A percentile compares a stretch with the other conserved stretches of the same genome.
Conservation (phyloP, 2,113 vertebrate species). For the Salvelinus alpinus region DNA sequence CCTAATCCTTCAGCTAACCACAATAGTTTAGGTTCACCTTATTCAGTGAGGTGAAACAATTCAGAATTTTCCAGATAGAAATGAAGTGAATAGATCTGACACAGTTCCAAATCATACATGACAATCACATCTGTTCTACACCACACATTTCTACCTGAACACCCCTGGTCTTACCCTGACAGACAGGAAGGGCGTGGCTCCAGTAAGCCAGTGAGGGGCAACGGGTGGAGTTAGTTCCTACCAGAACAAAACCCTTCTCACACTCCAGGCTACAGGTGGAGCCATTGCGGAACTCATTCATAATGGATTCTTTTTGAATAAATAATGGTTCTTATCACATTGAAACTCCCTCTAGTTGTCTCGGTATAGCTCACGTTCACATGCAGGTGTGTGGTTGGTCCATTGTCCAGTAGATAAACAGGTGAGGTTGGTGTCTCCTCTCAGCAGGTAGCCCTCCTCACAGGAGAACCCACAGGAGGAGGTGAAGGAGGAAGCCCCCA, state of each 20-base stretch:
- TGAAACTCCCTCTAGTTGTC: no score
- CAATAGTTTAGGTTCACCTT: no score
- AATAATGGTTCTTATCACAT: no score
- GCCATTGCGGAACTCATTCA: slow-evolving; percentile 40
- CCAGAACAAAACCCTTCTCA: slow-evolving; percentile 64
- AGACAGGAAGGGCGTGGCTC: slow-evolving; percentile 57
- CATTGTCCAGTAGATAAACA: slow-evolving; percentile 58
- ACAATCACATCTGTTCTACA: no score
- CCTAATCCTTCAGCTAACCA: neutral
- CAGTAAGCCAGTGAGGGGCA: slow-evolving; percentile 63
- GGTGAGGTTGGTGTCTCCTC: slow-evolving; percentile 8
- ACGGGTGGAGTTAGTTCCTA: slow-evolving; percentile 28
- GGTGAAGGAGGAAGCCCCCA: slow-evolving; percentile 51
- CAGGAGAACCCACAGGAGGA: slow-evolving; percentile 65
- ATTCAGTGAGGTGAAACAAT: no score
- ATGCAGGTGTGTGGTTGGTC: slow-evolving; percentile 45
- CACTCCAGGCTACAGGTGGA: slow-evolving; percentile 65
- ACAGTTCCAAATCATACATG: no score
- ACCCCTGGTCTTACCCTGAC: slow-evolving; percentile 50
- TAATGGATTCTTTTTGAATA: no score
- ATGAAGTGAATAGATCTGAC: no score
- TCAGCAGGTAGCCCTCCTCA: slow-evolving; percentile 59
- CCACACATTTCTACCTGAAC: no score
- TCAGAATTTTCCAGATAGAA: no score
- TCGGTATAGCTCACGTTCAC: slow-evolving; percentile 31